These are phyloP conservation scores for Poeciliopsis gracilis DNA, from an alignment of 2,797 vertebrate genomes.

Conservation along the genomic window DNA sequence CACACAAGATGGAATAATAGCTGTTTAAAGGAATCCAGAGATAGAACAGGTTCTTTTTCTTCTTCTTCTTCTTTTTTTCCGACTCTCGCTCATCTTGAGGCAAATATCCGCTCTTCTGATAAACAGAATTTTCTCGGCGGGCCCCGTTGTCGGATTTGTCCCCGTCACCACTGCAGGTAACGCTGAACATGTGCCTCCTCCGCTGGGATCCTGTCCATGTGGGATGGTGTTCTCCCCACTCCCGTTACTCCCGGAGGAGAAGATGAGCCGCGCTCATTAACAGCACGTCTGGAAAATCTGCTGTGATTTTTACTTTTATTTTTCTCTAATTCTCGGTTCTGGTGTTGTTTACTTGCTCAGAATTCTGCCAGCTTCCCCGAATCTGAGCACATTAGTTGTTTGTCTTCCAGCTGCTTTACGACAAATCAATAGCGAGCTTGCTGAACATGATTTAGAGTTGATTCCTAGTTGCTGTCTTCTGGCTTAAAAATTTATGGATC, in stretches of 20 bases:
- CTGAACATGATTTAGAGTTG: slow-evolving; percentile 53
- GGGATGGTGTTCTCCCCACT: not conserved
- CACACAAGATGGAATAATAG: slow-evolving; percentile 64
- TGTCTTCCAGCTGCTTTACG: slow-evolving; percentile 56
- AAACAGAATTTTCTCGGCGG: slow-evolving; percentile 66
- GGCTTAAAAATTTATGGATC: slow-evolving; percentile 58
- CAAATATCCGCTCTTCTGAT: slow-evolving; percentile 62
- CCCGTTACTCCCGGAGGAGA: not conserved
- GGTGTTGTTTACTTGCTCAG: slow-evolving; percentile 53
- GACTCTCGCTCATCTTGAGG: slow-evolving; percentile 47
- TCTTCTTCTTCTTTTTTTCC: slow-evolving; percentile 45
- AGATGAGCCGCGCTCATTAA: slow-evolving; percentile 16
- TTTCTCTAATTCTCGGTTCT: slow-evolving; percentile 15
- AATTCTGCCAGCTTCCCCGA: slow-evolving; percentile 36
- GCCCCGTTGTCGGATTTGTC: slow-evolving; percentile 33
- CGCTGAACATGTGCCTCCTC: slow-evolving; percentile 37
- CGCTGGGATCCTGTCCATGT: slow-evolving; percentile 21
- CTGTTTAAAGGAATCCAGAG: slow-evolving; percentile 53
- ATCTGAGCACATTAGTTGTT: slow-evolving; percentile 46
- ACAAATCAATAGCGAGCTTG: slow-evolving; percentile 53
- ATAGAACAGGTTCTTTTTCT: slow-evolving; percentile 49
- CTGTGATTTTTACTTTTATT: slow-evolving; percentile 27
- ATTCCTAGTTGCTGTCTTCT: slow-evolving; percentile 39
- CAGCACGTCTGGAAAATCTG: slow-evolving; percentile 18
- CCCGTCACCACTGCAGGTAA: slow-evolving; percentile 55